Evolutionary conservation across 2,113 vertebrate species (phyloP), one percentile per base, ranked within the genome.

Genomic region (Oncorhynchus kisutch): DNA sequence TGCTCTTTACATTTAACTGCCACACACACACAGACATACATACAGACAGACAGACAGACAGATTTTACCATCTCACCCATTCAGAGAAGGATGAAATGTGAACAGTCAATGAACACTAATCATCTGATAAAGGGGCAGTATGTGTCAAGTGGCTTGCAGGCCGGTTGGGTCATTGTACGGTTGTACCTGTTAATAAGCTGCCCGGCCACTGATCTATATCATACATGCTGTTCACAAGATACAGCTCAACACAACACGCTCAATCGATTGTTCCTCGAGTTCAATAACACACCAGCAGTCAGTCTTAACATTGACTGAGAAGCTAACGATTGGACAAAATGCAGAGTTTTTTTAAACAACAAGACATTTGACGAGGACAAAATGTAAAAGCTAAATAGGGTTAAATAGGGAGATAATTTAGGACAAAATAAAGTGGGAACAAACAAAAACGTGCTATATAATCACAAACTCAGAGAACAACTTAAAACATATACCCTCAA

Each of bases 71-170:
- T 39, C 20, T 75, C 76, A 82, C 57, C 80, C 70, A 68, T 66
- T 70, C 54, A 13, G 5, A 14, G 5, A 45, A 45, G 72, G 16
- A 12, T 24, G 20, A 20, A 29, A 70, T 16, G 31, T 25, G 20
- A 78, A 39, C 77, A 84, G 82, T 84, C 84, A 82, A 39, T 80
- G 71, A 69, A 75, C 68, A 14, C 64, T 81, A 71, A 86, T 86
- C 77, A 73, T 13, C 75, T 29, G 79, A 84, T 82, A 75, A 79
- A 49, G 66, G 74, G 74, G 71, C 65, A 16, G 49, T 25, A 81
- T 29, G 39, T 78, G 80, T 79, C 75, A 72, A 78, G 66, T 74
- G 76, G 34, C 57, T 66, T 12, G 54, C 72, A 54, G 39, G 66
- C 1, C 74, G 13, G 81, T 74, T 76, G 49, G 9, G 34, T 14